Percentiles rank a stretch among this genome's conserved stretches.
These are phyloP conservation scores for Spodoptera littoralis DNA, from an alignment of 2,888 invertebrate species.

Conservation along the genomic window DNA sequence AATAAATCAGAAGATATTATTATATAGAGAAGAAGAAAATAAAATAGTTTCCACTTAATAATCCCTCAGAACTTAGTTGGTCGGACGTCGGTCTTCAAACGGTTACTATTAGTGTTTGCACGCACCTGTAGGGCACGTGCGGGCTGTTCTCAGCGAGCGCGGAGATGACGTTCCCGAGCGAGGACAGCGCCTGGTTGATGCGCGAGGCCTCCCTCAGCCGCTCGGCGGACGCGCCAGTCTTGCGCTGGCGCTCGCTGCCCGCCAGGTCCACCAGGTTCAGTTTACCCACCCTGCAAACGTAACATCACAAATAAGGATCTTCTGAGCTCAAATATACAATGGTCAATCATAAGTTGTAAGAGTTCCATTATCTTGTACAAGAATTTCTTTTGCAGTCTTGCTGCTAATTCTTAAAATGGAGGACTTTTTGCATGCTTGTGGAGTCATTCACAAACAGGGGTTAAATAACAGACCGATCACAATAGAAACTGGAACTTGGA, in stretches of 20 bases:
- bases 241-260: constrained; percentile 98
- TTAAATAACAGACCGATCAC: too few relatives aligned
- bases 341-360: constrained; percentile 31
- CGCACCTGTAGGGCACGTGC: constrained; percentile 96
- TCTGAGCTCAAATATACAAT: neutral
- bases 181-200: constrained; percentile 98
- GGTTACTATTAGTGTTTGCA: neutral
- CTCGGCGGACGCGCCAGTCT: constrained; percentile 98
- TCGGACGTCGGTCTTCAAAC: too few relatives aligned
- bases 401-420: too few relatives aligned
- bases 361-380: too few relatives aligned
- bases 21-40: too few relatives aligned
- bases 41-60: too few relatives aligned
- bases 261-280: constrained; percentile 99
- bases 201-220: constrained; percentile 98
- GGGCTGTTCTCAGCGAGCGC: constrained; percentile 98
- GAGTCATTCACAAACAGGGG: too few relatives aligned
- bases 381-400: too few relatives aligned
- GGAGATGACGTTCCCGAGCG: constrained; percentile 99
- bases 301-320: neutral
- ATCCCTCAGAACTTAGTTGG: too few relatives aligned
- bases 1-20: too few relatives aligned
- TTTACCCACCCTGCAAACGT: constrained; percentile 93
- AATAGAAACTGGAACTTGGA: too few relatives aligned
- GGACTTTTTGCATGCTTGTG: too few relatives aligned